Percentiles rank a stretch among this genome's conserved stretches.
Conservation (phyloP, 2,113 vertebrate species). For the Notechis scutatus region DNA sequence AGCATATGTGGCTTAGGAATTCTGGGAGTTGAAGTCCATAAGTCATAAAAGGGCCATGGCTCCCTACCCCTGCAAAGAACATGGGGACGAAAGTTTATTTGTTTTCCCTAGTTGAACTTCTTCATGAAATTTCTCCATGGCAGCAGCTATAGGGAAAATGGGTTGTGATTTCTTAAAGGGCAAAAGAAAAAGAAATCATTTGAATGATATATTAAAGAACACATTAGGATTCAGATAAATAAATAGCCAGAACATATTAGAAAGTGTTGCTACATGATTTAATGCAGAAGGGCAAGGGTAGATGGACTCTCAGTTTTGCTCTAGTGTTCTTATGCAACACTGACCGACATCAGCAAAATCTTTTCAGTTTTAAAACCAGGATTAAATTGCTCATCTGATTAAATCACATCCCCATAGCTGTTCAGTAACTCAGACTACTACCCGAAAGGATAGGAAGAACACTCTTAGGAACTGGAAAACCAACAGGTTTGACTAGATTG, state of each 20-base stretch:
- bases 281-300: background rate
- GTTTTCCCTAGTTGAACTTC: background rate
- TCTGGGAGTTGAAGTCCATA: background rate
- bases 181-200: background rate
- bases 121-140: background rate
- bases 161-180: background rate
- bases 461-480: background rate
- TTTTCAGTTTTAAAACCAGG: background rate
- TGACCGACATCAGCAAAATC: too few species aligned
- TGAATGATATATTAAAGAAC: background rate
- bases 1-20: too few species aligned
- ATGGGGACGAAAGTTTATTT: background rate
- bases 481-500: background rate
- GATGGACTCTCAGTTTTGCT: background rate
- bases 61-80: background rate
- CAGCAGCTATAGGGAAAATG: background rate
- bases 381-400: background rate
- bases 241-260: background rate
- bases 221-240: background rate
- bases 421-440: background rate
- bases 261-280: background rate
- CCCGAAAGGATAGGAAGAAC: background rate
- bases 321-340: background rate
- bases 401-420: background rate
- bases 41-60: background rate